Conservation (phyloP, 2,888 invertebrate species). For the Rosalia funebris region DNA sequence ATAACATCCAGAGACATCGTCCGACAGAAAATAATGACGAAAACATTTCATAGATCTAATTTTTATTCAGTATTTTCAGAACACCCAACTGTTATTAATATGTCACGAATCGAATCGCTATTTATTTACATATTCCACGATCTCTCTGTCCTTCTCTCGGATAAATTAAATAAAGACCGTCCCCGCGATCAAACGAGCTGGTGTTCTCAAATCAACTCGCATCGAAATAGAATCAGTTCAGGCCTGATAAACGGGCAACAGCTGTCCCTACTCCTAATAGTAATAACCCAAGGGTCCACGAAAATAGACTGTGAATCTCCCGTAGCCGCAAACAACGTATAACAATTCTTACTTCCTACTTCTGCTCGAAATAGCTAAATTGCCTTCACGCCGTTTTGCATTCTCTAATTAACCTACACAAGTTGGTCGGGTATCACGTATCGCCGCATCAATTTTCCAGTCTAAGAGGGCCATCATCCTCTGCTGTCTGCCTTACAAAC, state of each 20-base stretch:
- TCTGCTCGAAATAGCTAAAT: constrained; percentile 45
- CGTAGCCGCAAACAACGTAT: constrained; percentile 34
- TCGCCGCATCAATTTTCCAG: no score
- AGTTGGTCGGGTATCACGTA: constrained; percentile 21
- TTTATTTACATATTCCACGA: no score
- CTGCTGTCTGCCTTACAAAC: no score
- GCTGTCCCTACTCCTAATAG: constrained; percentile 49
- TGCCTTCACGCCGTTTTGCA: constrained; percentile 37
- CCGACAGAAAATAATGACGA: no score
- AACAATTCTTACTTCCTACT: constrained; percentile 51
- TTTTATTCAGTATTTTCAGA: no score
- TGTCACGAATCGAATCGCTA: no score
- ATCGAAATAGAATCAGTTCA: constrained; percentile 38
- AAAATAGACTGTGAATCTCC: constrained; percentile 44
- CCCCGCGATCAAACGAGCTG: constrained; percentile 6
- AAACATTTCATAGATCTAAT: no score
- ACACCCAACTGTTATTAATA: no score
- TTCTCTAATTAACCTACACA: constrained; percentile 33
- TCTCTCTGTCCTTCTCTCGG: no score
- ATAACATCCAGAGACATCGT: no score
- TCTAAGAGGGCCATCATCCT: no score
- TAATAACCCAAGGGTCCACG: constrained; percentile 45
- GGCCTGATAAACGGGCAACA: constrained; percentile 53
- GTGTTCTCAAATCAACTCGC: constrained; percentile 15
- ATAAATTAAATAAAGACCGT: neutral